phyloP scores from a whole-genome alignment of 2,113 vertebrate genomes.

The Romanogobio albipinnatus region DNA sequence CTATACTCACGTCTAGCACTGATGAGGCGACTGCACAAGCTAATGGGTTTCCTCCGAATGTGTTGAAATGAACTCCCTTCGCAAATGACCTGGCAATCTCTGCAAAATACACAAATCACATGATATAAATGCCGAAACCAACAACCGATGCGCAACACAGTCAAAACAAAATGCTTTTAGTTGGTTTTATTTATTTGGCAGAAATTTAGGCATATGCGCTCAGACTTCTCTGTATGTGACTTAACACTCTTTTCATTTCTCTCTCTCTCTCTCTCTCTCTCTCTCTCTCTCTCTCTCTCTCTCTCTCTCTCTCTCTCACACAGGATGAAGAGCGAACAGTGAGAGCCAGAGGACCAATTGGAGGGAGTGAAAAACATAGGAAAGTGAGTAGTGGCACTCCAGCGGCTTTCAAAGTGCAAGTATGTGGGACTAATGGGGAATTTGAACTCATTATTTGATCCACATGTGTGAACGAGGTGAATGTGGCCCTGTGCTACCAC shows the following conservation, averaged over 20 bases:
- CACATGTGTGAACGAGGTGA: not conserved
- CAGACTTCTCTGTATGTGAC: not conserved
- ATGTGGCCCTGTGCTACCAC: not conserved
- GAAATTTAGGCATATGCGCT: not conserved
- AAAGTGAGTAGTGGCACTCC: not conserved
- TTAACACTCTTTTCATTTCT: not conserved
- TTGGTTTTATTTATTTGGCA: not conserved
- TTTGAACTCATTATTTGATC: not conserved
- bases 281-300: not conserved
- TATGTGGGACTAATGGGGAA: not conserved
- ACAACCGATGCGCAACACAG: not conserved
- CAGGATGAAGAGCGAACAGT: not conserved
- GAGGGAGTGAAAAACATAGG: not conserved
- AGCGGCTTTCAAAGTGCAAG: not conserved
- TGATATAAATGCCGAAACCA: not conserved
- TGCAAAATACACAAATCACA: constrained; percentile 59
- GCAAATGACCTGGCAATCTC: constrained; percentile 85
- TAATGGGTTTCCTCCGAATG: constrained; percentile 89
- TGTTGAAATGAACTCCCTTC: constrained; percentile 83
- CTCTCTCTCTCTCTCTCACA: not conserved
- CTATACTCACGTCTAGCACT: constrained; percentile 84
- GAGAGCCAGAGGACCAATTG: constrained; percentile 1
- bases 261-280: not conserved
- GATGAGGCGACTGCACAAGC: constrained; percentile 84
- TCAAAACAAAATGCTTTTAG: not conserved